Evolutionary conservation across 2,797 vertebrate genomes (phyloP).

Genomic region (Simalia tracyae): DNA sequence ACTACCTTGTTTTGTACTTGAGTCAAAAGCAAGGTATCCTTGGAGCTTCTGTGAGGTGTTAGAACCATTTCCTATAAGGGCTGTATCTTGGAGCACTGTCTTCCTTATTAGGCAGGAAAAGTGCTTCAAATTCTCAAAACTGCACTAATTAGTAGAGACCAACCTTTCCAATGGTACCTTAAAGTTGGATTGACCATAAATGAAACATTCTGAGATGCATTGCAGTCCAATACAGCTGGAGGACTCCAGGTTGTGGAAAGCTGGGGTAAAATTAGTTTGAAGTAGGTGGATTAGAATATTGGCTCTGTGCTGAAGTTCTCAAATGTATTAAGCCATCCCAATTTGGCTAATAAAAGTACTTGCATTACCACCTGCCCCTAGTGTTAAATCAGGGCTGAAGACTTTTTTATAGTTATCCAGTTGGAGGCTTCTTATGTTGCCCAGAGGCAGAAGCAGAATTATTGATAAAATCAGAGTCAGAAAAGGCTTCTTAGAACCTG

Average conservation of each 20-base stretch:
- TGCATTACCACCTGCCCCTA: not conserved
- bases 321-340: not conserved
- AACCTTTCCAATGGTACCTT: not conserved
- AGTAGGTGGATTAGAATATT: not conserved
- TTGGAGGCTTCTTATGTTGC: not conserved
- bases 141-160: not conserved
- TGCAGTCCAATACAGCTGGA: not conserved
- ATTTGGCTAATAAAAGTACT: not conserved
- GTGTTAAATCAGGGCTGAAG: not conserved
- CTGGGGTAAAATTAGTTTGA: not conserved
- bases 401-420: not conserved
- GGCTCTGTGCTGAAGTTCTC: not conserved
- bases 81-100: not conserved
- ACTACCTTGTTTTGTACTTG: not conserved
- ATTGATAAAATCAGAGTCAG: not conserved
- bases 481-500: not conserved
- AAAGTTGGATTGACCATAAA: not conserved
- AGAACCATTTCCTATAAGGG: not conserved
- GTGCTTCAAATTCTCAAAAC: not conserved
- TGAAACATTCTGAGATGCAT: not conserved
- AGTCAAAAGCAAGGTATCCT: not conserved
- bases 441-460: not conserved
- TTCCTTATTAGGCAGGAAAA: not conserved
- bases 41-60: not conserved
- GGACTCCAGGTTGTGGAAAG: not conserved